These are phyloP conservation scores for Nomada flava DNA, from an alignment of 2,888 invertebrate genomes.

Conservation along the genomic window DNA sequence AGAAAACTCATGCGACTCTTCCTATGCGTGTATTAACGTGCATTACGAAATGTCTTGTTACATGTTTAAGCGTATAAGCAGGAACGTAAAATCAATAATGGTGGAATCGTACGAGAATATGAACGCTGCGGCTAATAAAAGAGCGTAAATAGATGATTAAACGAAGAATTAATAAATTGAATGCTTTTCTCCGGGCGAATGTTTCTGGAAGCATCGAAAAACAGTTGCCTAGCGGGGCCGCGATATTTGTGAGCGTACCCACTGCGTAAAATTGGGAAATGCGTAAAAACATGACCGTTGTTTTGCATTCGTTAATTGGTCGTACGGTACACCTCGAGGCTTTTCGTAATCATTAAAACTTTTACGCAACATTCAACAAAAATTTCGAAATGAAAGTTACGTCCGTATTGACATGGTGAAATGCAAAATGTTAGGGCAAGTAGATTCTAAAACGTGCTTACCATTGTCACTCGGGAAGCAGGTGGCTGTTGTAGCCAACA, in stretches of 20 bases:
- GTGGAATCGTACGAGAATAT: conserved; percentile 30
- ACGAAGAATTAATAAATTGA: neutral
- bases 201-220: conserved; percentile 29
- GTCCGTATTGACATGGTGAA: neutral
- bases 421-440: conserved; percentile 6
- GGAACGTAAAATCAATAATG: conserved; percentile 56
- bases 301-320: neutral
- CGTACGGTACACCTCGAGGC: neutral
- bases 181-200: neutral
- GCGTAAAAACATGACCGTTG: neutral
- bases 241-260: neutral
- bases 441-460: conserved; percentile 42
- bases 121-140: neutral
- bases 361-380: neutral
- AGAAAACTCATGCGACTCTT: neutral
- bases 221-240: neutral
- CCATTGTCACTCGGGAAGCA: conserved; percentile 29
- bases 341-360: neutral
- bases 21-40: neutral
- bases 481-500: conserved; percentile 51
- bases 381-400: neutral
- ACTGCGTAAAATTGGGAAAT: conserved; percentile 23
- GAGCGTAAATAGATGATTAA: neutral
- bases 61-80: conserved; percentile 15
- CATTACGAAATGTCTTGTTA: conserved; percentile 12